phyloP scores from a whole-genome alignment of 2,113 vertebrate species.

The Lonchura striata region DNA sequence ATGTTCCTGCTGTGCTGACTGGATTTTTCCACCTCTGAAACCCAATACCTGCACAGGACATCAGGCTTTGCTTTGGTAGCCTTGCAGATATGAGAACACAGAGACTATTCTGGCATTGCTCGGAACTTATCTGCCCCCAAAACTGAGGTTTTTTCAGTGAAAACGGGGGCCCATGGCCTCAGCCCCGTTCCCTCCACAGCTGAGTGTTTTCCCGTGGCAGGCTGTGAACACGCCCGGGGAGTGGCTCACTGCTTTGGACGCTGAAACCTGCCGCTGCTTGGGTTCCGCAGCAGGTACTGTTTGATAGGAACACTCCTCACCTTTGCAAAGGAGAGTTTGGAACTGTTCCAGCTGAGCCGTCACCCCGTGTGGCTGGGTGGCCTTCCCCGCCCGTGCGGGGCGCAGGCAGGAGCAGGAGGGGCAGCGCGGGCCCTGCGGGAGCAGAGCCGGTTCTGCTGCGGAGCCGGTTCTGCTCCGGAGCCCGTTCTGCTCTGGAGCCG shows the following conservation, averaged over 20 bases:
- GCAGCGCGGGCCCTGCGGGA: neutral
- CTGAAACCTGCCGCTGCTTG: neutral
- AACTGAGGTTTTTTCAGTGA: neutral
- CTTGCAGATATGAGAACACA: neutral
- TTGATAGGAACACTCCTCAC: neutral
- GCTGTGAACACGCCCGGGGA: neutral
- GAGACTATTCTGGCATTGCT: neutral
- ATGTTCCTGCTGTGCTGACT: neutral
- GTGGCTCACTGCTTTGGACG: neutral
- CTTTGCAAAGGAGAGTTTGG: neutral
- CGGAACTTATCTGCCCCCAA: neutral
- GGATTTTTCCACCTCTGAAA: neutral
- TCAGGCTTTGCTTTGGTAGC: neutral
- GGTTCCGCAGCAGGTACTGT: neutral
- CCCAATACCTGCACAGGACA: neutral
- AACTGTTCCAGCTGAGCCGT: neutral
- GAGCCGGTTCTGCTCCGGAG: neutral
- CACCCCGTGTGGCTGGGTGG: neutral
- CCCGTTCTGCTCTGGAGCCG: too few species aligned
- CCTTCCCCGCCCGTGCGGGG: neutral
- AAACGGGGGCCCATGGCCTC: neutral
- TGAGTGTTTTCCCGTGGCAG: neutral
- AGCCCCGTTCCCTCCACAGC: neutral
- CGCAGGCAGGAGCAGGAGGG: conserved; percentile 4
- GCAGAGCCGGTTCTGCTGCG: too few species aligned